Percentiles rank a stretch among this genome's conserved stretches.
Evolutionary conservation across 53 echinoderm and acorn worm species (phyloP).

Genomic region (Crossaster papposus): DNA sequence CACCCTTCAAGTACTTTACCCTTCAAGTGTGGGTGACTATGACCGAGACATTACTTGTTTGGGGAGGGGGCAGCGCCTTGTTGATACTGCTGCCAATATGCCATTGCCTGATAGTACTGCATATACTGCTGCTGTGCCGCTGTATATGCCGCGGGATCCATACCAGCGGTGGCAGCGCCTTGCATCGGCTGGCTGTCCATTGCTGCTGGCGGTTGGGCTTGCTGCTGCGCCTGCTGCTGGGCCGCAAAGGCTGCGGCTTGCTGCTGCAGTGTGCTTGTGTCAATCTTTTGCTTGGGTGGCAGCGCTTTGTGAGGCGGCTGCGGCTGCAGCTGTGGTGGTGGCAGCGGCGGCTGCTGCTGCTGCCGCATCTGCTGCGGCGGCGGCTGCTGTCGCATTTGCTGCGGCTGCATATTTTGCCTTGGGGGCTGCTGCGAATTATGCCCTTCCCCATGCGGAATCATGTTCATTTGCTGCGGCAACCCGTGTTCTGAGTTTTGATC

Average conservation of each 20-base stretch:
- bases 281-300: constrained; percentile 46
- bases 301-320: not conserved
- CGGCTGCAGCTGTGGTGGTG: not conserved
- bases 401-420: not conserved
- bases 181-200: constrained; percentile 42
- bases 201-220: constrained; percentile 63
- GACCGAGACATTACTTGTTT: not conserved
- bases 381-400: not conserved
- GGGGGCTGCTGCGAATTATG: constrained; percentile 7
- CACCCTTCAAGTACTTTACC: no score
- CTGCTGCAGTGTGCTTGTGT: constrained; percentile 51
- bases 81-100: constrained; percentile 89
- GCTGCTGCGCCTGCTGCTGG: constrained; percentile 59
- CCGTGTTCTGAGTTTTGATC: not conserved
- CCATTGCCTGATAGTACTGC: constrained; percentile 94
- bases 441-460: not conserved
- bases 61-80: constrained; percentile 40
- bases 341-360: not conserved
- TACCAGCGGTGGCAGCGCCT: constrained; percentile 22
- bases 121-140: constrained; percentile 77
- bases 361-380: not conserved
- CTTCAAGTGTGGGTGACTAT: not conserved
- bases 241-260: constrained; percentile 58
- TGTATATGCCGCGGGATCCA: constrained; percentile 84
- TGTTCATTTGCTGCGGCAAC: not conserved